Conservation (phyloP, 2,888 invertebrate species). For the Meganola albula region DNA sequence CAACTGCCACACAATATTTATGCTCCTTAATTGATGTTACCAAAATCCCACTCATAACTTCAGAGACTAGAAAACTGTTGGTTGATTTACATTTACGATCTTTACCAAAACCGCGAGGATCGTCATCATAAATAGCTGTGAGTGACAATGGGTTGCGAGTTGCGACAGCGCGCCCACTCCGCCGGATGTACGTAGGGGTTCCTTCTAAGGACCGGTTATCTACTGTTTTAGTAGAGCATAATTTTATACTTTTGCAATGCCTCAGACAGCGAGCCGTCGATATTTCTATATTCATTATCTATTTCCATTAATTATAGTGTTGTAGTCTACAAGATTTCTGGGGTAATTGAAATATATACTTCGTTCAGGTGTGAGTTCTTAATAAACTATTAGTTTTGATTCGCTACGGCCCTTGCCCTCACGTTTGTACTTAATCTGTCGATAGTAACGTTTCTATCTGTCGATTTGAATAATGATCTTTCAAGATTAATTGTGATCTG, state of each 20-base stretch:
- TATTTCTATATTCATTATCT: slow-evolving; percentile 65
- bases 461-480: slow-evolving; percentile 44
- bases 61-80: no score
- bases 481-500: slow-evolving; percentile 36
- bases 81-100: no score
- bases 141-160: slow-evolving; percentile 53
- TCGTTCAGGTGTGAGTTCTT: slow-evolving; percentile 55
- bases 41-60: no score
- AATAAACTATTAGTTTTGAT: slow-evolving; percentile 61
- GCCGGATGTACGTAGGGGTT: slow-evolving; percentile 76
- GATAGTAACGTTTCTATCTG: slow-evolving; percentile 50
- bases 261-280: slow-evolving; percentile 67
- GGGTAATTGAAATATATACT: slow-evolving; percentile 60
- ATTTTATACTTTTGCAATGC: slow-evolving; percentile 60
- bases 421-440: slow-evolving; percentile 45
- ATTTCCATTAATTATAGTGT: slow-evolving; percentile 72
- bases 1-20: slow-evolving; percentile 43
- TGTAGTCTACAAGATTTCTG: slow-evolving; percentile 41
- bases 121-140: slow-evolving; percentile 54
- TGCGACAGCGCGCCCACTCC: slow-evolving; percentile 60
- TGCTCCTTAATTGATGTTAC: slow-evolving; percentile 53
- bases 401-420: slow-evolving; percentile 52
- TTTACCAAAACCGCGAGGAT: slow-evolving; percentile 45
- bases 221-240: slow-evolving; percentile 37
- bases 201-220: slow-evolving; percentile 64